Base-by-base conservation (phyloP, 2,888 invertebrate genomes). In the Mythimna lalbum region DNA sequence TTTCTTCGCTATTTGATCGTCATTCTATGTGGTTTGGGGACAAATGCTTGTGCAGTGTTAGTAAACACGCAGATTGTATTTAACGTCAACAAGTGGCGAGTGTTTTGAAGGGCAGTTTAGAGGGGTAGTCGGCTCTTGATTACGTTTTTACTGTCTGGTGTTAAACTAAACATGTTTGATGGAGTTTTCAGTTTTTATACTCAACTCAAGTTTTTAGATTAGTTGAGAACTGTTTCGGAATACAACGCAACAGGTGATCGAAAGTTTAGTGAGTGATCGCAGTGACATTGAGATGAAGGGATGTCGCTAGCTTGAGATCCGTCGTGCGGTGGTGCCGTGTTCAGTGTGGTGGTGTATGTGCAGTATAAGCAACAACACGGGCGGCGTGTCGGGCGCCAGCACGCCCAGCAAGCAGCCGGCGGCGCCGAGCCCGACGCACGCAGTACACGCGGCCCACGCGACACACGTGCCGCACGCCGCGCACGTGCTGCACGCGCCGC, bases 371-470 rank as follows among this genome's bases (percentile, higher is more conserved):
- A 92, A 90, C 84, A 88, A 50, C 76, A 72, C 73, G 72, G 53
- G 89, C 81, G 89, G 86, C 66, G 85, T 87, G 76, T 92, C 94
- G 49, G 93, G 93, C 57, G 88, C 95, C 77, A 93, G 94, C 57
- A 94, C 95, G 87, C 95, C 95, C 64, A 92, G 83, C 91, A 95
- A 95, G 80, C 90, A 83, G 87, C 73, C 87, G 86, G 63, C 87
- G 80, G 87, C 92, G 89, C 86, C 92, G 82, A 86, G 92, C 86
- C 88, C 92, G 88, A 87, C 89, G 78, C 73, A 72, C 72, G 72
- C 23, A 47, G 4, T 43, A 52, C 72, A 69, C 72, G 72, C 23
- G 52, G 4, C 50, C 57, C 72, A 69, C 62, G 61, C 0, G 27
- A 0, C 62, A 27, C 71, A 60, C 71, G 71, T 0, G 63, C 0